These are phyloP conservation scores for Dynastes maya DNA, from an alignment of 2,888 invertebrate species.

Conservation along the genomic window DNA sequence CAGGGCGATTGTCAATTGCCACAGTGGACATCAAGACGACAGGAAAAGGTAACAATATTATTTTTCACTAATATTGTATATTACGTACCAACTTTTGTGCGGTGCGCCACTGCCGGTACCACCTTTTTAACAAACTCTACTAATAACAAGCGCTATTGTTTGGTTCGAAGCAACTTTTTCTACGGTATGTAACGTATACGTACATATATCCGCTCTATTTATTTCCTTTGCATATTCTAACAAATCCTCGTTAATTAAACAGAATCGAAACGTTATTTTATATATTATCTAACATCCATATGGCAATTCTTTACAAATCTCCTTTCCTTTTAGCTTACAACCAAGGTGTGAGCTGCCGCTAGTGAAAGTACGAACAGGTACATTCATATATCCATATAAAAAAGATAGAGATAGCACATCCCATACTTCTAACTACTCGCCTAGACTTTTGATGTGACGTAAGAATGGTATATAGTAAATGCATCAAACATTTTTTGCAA, in stretches of 20 bases:
- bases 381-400: conserved; percentile 11
- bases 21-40: no score
- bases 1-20: no score
- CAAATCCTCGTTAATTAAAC: background rate
- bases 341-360: background rate
- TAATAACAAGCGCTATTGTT: no score
- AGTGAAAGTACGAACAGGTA: conserved; percentile 21
- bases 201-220: background rate
- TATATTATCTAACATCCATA: conserved; percentile 35
- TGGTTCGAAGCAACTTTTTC: no score
- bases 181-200: no score
- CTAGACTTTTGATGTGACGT: background rate
- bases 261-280: background rate
- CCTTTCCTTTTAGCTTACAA: conserved; percentile 18
- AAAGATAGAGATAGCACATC: background rate
- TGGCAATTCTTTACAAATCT: conserved; percentile 16
- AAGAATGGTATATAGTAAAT: background rate
- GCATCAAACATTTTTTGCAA: conserved; percentile 15
- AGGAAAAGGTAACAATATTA: no score
- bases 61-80: no score
- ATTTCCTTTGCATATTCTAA: background rate
- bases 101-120: no score
- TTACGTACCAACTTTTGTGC: no score
- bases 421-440: conserved; percentile 1
- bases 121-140: no score